phyloP scores from a whole-genome alignment of 2,797 vertebrate species.

The Enteromius paludinosus region DNA sequence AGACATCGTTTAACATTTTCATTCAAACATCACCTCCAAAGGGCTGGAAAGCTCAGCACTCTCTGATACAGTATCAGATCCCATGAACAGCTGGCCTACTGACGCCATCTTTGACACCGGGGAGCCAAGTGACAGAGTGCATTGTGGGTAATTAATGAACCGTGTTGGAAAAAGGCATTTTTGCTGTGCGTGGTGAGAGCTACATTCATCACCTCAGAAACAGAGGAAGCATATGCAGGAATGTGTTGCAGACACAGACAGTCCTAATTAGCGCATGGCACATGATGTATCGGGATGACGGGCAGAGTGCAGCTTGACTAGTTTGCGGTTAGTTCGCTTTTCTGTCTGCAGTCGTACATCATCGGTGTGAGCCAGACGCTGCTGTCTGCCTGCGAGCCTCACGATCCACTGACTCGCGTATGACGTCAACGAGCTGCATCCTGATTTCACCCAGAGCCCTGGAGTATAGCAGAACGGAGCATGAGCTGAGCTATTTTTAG shows the following conservation, averaged over 20 bases:
- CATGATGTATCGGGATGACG: conserved; percentile 58
- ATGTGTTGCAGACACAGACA: conserved; percentile 60
- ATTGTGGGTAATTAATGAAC: conserved; percentile 57
- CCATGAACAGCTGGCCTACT: conserved; percentile 63
- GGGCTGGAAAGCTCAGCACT: conserved; percentile 39
- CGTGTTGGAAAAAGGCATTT: conserved; percentile 36
- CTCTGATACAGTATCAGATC: conserved; percentile 33
- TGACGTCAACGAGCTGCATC: conserved; percentile 55
- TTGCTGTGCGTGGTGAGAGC: conserved; percentile 33
- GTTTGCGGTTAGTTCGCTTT: conserved; percentile 43
- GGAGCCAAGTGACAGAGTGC: conserved; percentile 58
- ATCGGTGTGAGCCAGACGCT: conserved; percentile 58
- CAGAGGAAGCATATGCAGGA: conserved; percentile 50
- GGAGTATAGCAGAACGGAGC: not conserved
- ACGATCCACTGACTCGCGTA: conserved; percentile 58
- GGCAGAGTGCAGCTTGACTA: conserved; percentile 53
- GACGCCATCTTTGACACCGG: conserved; percentile 59
- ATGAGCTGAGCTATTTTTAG: conserved; percentile 5
- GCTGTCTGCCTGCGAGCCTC: conserved; percentile 53
- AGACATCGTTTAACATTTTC: not conserved
- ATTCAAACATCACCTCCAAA: not conserved
- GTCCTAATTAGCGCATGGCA: conserved; percentile 63
- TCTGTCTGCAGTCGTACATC: conserved; percentile 55
- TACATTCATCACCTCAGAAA: conserved; percentile 54
- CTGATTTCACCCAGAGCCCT: not conserved